Percentiles rank a stretch among this genome's conserved stretches.
These are phyloP conservation scores for Neoascia interrupta DNA, from an alignment of 2,888 invertebrate genomes.

Conservation along the genomic window DNA sequence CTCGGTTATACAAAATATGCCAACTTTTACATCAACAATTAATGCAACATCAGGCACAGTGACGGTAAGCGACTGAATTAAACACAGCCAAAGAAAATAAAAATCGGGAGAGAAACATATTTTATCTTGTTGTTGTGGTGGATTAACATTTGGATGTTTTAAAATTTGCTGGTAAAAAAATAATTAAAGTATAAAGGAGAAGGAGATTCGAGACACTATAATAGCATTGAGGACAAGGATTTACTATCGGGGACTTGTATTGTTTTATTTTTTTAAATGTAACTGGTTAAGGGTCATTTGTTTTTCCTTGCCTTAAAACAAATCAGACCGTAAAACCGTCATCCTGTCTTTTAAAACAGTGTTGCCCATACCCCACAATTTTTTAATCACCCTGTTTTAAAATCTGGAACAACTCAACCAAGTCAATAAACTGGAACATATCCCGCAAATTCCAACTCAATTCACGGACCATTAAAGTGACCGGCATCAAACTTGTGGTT, in stretches of 20 bases:
- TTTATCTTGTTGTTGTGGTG: slow-evolving; percentile 27
- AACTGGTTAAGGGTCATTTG: too few relatives aligned
- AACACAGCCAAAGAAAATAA: background rate
- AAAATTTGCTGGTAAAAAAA: background rate
- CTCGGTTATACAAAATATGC: slow-evolving; percentile 47
- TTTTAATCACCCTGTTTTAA: slow-evolving; percentile 29
- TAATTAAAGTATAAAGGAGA: background rate
- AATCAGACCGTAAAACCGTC: too few relatives aligned
- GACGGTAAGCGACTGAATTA: slow-evolving; percentile 59
- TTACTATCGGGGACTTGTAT: too few relatives aligned
- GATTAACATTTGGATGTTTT: slow-evolving; percentile 11
- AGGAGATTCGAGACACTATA: background rate
- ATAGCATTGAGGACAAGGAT: background rate
- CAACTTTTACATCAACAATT: slow-evolving; percentile 55
- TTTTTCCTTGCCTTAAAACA: too few relatives aligned
- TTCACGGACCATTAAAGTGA: slow-evolving; percentile 37
- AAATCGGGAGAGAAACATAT: background rate
- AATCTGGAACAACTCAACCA: too few relatives aligned
- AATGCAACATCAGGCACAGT: slow-evolving; percentile 60
- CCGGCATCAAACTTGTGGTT: slow-evolving; percentile 28
- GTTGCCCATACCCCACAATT: too few relatives aligned
- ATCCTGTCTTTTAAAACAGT: too few relatives aligned
- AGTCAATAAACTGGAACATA: slow-evolving; percentile 41
- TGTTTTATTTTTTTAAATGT: too few relatives aligned
- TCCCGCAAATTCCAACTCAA: too few relatives aligned